Evolutionary conservation across 2,113 vertebrate species (phyloP).

Genomic region (Sisor rabdophorus): DNA sequence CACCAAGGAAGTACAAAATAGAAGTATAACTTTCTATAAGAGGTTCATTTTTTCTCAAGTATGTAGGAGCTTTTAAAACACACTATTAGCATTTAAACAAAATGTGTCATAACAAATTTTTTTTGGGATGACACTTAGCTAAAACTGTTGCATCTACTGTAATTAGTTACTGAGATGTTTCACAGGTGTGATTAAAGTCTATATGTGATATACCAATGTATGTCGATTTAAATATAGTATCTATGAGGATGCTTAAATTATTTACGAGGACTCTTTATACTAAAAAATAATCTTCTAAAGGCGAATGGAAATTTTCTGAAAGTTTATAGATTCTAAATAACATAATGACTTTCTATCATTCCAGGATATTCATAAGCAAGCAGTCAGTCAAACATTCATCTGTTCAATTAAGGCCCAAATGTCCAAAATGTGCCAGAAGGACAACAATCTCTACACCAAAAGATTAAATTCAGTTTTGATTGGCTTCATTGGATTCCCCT

Average conservation of each 20-base stretch:
- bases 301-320: neutral
- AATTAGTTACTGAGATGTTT: neutral
- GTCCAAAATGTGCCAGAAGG: neutral
- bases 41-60: too few relatives aligned
- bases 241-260: neutral
- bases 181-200: neutral
- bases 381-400: neutral
- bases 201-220: neutral
- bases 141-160: neutral
- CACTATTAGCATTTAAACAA: neutral
- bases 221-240: neutral
- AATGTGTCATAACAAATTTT: neutral
- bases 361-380: neutral
- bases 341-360: neutral
- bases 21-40: too few relatives aligned
- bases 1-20: too few relatives aligned
- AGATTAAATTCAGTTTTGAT: neutral
- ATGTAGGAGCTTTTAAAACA: too few relatives aligned
- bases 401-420: neutral
- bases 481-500: too few relatives aligned
- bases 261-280: neutral
- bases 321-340: neutral
- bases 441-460: neutral
- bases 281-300: neutral
- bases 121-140: neutral